Conservation (phyloP, 2,888 invertebrate species). For the Dromius quadrimaculatus region DNA sequence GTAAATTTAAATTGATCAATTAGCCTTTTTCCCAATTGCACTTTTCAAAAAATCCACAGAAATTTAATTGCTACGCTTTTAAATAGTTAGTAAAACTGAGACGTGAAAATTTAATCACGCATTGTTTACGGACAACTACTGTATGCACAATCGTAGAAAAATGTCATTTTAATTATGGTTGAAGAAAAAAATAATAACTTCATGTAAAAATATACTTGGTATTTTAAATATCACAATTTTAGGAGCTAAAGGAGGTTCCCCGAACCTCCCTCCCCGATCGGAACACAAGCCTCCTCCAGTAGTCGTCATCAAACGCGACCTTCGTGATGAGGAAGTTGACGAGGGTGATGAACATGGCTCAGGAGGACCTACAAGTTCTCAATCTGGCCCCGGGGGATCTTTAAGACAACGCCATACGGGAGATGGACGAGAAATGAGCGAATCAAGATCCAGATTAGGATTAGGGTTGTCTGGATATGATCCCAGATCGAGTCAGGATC, state of each 20-base stretch:
- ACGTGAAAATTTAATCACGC: no score
- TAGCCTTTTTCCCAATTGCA: no score
- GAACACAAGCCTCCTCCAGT: conserved; percentile 92
- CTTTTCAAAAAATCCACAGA: no score
- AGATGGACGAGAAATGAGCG: conserved; percentile 83
- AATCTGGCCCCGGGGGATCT: conserved; percentile 61
- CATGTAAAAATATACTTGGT: background rate
- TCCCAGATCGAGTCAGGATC: conserved; percentile 69
- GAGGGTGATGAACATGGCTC: conserved; percentile 68
- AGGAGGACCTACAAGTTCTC: background rate
- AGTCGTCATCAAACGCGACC: conserved; percentile 89
- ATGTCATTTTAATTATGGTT: no score
- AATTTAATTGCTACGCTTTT: no score
- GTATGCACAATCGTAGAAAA: no score
- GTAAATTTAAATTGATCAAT: no score
- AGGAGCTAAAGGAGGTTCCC: conserved; percentile 65
- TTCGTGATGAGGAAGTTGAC: conserved; percentile 83
- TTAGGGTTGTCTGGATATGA: conserved; percentile 77
- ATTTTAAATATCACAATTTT: background rate
- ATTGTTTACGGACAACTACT: no score
- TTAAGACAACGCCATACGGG: conserved; percentile 73
- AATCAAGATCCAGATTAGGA: conserved; percentile 81
- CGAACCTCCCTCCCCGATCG: conserved; percentile 74
- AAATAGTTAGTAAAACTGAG: no score
- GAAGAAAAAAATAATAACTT: no score